Base-by-base conservation (phyloP, 2,888 invertebrate genomes). In the Pristionchus maxplancki region DNA sequence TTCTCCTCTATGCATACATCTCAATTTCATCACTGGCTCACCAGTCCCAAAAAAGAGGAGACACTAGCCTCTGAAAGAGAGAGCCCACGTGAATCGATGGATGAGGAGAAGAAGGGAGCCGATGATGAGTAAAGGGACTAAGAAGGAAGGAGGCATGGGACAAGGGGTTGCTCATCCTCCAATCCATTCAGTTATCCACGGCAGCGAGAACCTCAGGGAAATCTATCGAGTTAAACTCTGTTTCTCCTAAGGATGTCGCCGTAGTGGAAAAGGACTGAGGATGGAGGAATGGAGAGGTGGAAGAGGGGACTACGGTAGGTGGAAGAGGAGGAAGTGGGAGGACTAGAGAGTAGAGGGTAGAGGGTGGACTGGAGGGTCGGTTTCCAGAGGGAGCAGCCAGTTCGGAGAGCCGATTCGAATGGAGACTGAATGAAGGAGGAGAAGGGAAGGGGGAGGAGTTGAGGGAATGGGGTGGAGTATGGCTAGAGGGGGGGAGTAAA, bases 191-290 rank as follows among this genome's bases (percentile, higher is more conserved):
- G 24, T 84, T 62, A 67, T n/a, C 86, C 86, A 86, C 86, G 86
- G 86, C 86, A 86, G 86, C 86, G 86, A 86, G 86, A 86, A 86
- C 86, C 86, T 86, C 86, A 86, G 86, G 86, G 86, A 86, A 86
- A 86, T 86, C 86, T 37, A n/a, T 37, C 20, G 50, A 40, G 50
- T 37, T 15, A 13, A 28, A 17, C 37, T 58, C 44, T 31, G 67
- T 86, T 86, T 86, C 86, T n/a, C 86, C 86, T 48, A 48, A 67
- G 86, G 86, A 86, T 86, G 86, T 86, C 86, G 86, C 86, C 86
- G 86, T 50, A 31, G 86, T 86, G 86, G 86, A 28, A 44, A n/a
- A 31, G 37, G 58, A 84, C n/a, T 84, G 84, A 34, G 83, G 31
- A 53, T 28, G 82, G 40, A 37, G 74, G 20, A n/a, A n/a, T n/a